Evolutionary conservation across 2,113 vertebrate species (phyloP).

Genomic region (Pleuronectes platessa): DNA sequence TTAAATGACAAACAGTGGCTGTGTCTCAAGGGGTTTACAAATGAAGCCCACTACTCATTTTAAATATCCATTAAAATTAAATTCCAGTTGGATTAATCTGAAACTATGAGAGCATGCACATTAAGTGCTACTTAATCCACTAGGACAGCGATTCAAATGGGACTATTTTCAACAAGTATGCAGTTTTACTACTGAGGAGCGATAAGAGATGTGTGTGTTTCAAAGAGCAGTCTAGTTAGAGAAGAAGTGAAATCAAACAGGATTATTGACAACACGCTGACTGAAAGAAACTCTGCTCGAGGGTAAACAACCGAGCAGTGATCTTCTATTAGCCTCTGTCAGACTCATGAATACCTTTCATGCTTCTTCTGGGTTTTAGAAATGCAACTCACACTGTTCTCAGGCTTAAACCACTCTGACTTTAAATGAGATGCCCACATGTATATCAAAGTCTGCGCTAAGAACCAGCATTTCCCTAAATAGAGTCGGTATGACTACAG

Average conservation of each 20-base stretch:
- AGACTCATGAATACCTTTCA: slow-evolving; percentile 50
- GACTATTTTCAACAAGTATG: not conserved
- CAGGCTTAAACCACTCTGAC: slow-evolving; percentile 15
- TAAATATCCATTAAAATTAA: slow-evolving; percentile 17
- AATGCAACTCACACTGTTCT: slow-evolving; percentile 29
- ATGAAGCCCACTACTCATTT: slow-evolving; percentile 9
- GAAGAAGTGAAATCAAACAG: slow-evolving; percentile 35
- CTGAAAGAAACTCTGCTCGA: slow-evolving; percentile 16
- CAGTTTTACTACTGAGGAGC: not conserved
- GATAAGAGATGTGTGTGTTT: slow-evolving; percentile 2
- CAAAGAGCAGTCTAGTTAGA: slow-evolving; percentile 7
- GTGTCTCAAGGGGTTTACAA: slow-evolving; percentile 19
- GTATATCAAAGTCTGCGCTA: slow-evolving; percentile 35
- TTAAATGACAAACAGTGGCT: slow-evolving; percentile 29
- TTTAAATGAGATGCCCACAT: slow-evolving; percentile 17
- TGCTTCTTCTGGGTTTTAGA: slow-evolving; percentile 14
- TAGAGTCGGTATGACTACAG: not conserved
- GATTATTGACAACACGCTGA: slow-evolving; percentile 42
- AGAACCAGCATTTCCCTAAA: slow-evolving; percentile 6
- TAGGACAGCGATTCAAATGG: not conserved
- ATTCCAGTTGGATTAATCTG: not conserved
- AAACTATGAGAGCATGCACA: not conserved
- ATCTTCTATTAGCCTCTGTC: slow-evolving; percentile 44
- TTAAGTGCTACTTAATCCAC: not conserved
- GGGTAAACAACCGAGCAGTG: slow-evolving; percentile 26